Base-by-base conservation (phyloP, 2,888 invertebrate genomes). In the Hyalella azteca region DNA sequence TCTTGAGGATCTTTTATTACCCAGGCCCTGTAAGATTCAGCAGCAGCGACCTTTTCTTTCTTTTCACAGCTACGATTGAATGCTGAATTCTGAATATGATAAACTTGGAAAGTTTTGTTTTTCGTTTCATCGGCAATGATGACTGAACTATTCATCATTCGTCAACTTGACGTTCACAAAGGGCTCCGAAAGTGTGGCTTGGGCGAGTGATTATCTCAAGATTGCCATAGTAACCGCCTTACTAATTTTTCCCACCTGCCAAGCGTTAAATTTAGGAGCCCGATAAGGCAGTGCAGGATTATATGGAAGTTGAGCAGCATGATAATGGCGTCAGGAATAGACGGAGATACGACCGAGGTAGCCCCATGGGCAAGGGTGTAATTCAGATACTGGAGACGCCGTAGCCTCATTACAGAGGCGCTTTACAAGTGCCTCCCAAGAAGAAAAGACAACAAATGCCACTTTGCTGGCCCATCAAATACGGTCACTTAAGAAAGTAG, bases 381-480 rank as follows among this genome's bases (percentile, higher is more conserved):
- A 66, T 66, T 66, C 66, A 66, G 66, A 66, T 66, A 66, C 66
- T 66, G 66, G 66, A 66, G 66, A 66, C 66, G 66, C 66, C 36
- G 66, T 66, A 36, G 36, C 36, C 36, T 66, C 66, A 66, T 66
- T 66, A 66, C 66, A 66, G 66, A 36, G 66, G 15, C 66, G 32
- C 66, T 66, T 66, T 66, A 66, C 66, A 66, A 66, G 66, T 39
- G 39, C 66, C 66, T 66, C 66, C 66, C 66, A 66, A 66, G 66
- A 66, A 66, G 66, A 66, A 66, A 66, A 66, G 66, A 66, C 66
- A 66, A 66, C 66, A 66, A 66, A 66, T 66, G 66, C 66, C 66
- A 66, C 39, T 66, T 66, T 66, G 36, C 66, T 66, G 66, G 36
- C 36, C 11, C 66, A 66, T 66, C 66, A 66, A 36, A 32, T 66